phyloP scores from a whole-genome alignment of 2,888 invertebrate genomes.

The Beris chalybata region DNA sequence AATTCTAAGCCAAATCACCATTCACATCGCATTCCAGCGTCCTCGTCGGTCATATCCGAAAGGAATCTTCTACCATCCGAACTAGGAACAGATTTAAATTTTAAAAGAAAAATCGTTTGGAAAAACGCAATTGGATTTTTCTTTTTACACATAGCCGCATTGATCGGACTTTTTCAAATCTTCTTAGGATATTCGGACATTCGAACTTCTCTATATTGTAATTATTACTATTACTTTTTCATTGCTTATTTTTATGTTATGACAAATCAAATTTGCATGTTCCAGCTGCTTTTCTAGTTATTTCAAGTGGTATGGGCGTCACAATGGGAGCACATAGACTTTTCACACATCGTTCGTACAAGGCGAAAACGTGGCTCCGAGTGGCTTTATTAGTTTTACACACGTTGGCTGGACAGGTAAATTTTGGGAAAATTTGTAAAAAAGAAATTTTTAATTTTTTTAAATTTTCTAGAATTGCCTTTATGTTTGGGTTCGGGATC shows the following conservation, averaged over 20 bases:
- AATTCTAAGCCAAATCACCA: conserved; percentile 23
- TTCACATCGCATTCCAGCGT: conserved; percentile 33
- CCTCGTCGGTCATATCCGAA: not conserved
- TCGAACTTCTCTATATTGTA: conserved; percentile 53
- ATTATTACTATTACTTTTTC: conserved; percentile 45
- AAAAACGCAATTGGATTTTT: conserved; percentile 64
- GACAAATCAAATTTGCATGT: conserved; percentile 31
- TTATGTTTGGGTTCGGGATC: conserved; percentile 79
- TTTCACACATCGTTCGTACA: conserved; percentile 78
- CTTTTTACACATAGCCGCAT: conserved; percentile 59
- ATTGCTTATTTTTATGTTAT: conserved; percentile 5
- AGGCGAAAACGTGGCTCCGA: conserved; percentile 67
- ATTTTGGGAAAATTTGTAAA: conserved; percentile 28
- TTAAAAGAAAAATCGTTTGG: conserved; percentile 63
- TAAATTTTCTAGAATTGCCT: conserved; percentile 64
- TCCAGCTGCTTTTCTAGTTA: conserved; percentile 46
- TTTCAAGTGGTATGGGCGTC: conserved; percentile 62
- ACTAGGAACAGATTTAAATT: conserved; percentile 59
- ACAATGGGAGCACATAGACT: conserved; percentile 81
- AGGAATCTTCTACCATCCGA: conserved; percentile 47
- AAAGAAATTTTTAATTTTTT: conserved; percentile 7
- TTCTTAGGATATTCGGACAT: conserved; percentile 45
- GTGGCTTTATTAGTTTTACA: conserved; percentile 66
- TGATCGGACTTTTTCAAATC: conserved; percentile 36
- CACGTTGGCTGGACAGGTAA: conserved; percentile 77